Base-by-base conservation (phyloP, 2,797 vertebrate species). In the Hydrophis major region DNA sequence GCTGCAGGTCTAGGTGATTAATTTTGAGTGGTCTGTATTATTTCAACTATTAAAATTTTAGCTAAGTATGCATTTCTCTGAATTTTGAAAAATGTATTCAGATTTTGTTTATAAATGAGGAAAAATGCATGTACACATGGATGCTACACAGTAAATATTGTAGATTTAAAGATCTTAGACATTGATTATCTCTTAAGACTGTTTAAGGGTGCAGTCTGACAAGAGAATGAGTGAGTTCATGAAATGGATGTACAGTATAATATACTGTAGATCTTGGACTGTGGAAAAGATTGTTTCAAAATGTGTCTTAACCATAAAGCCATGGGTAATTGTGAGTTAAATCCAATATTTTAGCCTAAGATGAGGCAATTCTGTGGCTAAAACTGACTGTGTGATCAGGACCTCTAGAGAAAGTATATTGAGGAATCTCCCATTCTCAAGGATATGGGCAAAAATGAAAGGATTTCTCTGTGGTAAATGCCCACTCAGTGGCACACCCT, bases 101-200 rank as follows among this genome's bases (percentile, higher is more conserved):
- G 61, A 61, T 83, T 47, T 47, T 83, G 78, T 47, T 47, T 83
- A 83, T 83, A 83, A 47, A 83, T 83, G 37, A 83, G 20, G 74
- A 83, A 83, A 83, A 83, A 83, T 47, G 22, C 22, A 83, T 22
- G 1, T 78, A 78, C 37, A 42, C 32, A 42, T 83, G 42, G 27
- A 27, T 25, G 12, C 11, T 87, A 50, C 25, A 11, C 27, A 2
- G 61, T 86, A 47, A 91, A 42, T 60, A 60, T 60, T 91, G 14
- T 20, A 86, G 27, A 20, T 78, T 50, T 59, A 47, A 42, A 59
- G 16, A 53, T 47, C 13, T 89, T 50, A 50, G 42, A 78, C 32
- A 7, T 4, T 87, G 90, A 55, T 94, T 94, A 87, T 63, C 53
- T 87, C 12, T 93, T 20, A 94, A 91, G 95, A 93, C 2, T 37